Conservation (phyloP, 2,113 vertebrate species). For the Dolichotis patagonum region DNA sequence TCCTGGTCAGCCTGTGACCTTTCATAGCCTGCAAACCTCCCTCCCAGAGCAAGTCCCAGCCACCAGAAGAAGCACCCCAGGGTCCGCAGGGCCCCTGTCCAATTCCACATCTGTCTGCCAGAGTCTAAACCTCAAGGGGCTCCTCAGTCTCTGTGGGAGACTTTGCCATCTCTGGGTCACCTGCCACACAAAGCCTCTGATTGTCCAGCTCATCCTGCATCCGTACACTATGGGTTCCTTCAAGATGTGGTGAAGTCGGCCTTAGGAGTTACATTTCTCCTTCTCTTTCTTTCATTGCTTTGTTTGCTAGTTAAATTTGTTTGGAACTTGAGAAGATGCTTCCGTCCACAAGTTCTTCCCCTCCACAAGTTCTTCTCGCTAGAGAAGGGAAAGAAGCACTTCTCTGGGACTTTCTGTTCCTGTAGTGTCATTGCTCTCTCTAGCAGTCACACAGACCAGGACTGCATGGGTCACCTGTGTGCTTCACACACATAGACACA, state of each 20-base stretch:
- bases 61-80: neutral
- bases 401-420: neutral
- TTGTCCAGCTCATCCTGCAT: neutral
- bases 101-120: neutral
- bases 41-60: neutral
- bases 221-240: neutral
- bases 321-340: constrained; percentile 13
- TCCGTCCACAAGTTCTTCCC: neutral
- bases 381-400: neutral
- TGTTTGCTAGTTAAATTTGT: neutral
- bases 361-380: neutral
- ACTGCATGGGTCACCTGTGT: neutral
- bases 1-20: too few species aligned
- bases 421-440: neutral
- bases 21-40: constrained; percentile 33
- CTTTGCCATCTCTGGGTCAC: neutral
- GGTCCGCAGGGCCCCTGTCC: neutral
- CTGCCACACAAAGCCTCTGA: neutral
- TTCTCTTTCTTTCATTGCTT: neutral
- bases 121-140: neutral
- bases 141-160: neutral
- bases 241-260: neutral
- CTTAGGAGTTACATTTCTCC: neutral
- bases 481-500: neutral
- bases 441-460: neutral